phyloP scores from a whole-genome alignment of 2,797 vertebrate species.

The Menidia menidia region DNA sequence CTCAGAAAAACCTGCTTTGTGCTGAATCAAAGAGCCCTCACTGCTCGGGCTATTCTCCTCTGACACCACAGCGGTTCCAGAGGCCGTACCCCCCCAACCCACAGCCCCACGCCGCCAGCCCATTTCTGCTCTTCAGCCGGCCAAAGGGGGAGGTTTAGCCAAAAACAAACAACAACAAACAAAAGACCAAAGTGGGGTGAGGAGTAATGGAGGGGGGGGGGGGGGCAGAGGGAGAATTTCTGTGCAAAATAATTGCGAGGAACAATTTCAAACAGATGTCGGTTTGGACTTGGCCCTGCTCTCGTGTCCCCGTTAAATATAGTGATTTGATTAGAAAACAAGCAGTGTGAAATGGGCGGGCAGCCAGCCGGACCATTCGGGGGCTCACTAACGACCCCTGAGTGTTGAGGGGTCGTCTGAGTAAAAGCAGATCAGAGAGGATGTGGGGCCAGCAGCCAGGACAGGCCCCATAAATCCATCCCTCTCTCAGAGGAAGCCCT shows the following conservation, averaged over 20 bases:
- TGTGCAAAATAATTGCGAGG: conserved; percentile 77
- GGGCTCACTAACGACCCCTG: conserved; percentile 79
- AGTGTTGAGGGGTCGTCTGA: conserved; percentile 77
- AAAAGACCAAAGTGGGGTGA: conserved; percentile 68
- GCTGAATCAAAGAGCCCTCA: conserved; percentile 50
- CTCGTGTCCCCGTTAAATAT: conserved; percentile 81
- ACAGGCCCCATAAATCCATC: conserved; percentile 80
- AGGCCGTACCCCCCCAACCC: conserved; percentile 48
- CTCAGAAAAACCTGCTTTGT: conserved; percentile 63
- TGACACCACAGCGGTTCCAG: conserved; percentile 53
- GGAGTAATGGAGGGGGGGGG: conserved; percentile 35
- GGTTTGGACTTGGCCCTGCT: conserved; percentile 74
- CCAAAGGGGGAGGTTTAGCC: conserved; percentile 50
- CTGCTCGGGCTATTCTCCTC: conserved; percentile 54
- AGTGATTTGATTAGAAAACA: conserved; percentile 84
- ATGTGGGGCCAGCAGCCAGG: conserved; percentile 74
- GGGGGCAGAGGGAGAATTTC: conserved; percentile 52
- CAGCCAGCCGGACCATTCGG: conserved; percentile 76
- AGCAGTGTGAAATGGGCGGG: conserved; percentile 73
- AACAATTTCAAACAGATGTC: conserved; percentile 82
- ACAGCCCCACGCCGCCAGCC: conserved; percentile 29
- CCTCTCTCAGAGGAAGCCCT: conserved; percentile 78
- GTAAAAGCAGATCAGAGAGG: conserved; percentile 86
- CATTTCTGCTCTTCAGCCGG: conserved; percentile 64
- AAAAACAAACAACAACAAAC: conserved; percentile 78